Conservation (phyloP, 2,797 vertebrate genomes). For the Sebastolobus alascanus region DNA sequence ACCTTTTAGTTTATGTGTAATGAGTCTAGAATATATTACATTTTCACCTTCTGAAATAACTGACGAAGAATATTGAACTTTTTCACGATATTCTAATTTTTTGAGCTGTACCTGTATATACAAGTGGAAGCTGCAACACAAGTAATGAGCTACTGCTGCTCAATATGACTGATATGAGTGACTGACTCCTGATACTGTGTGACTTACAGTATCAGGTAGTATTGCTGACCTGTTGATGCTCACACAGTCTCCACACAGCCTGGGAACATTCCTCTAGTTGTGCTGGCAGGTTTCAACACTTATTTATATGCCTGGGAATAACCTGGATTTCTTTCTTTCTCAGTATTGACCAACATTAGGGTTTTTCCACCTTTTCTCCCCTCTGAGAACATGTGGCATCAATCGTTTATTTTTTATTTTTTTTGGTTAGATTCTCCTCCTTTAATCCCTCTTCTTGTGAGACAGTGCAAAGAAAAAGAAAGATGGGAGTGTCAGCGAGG, state of each 20-base stretch:
- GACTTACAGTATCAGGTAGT: background rate
- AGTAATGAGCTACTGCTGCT: background rate
- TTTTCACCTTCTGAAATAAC: too few species aligned
- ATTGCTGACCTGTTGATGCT: conserved; percentile 40
- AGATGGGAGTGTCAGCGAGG: conserved; percentile 72
- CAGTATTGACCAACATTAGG: conserved; percentile 35
- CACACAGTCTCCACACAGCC: conserved; percentile 12
- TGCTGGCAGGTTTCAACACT: conserved; percentile 10
- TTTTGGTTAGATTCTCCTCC: conserved; percentile 28
- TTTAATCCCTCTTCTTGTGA: conserved; percentile 66
- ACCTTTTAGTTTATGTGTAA: too few species aligned
- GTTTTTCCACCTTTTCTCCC: conserved; percentile 27
- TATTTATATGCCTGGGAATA: conserved; percentile 28
- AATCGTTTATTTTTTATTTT: conserved; percentile 39
- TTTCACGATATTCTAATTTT: too few species aligned
- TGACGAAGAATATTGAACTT: too few species aligned
- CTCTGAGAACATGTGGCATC: conserved; percentile 69
- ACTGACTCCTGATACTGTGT: conserved; percentile 5
- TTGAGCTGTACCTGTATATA: too few species aligned
- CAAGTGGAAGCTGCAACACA: background rate
- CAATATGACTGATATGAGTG: too few species aligned
- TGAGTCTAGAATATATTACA: too few species aligned
- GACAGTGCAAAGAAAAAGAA: conserved; percentile 66
- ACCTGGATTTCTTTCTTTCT: conserved; percentile 20
- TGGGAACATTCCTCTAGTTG: conserved; percentile 13